phyloP scores from a whole-genome alignment of 2,113 vertebrate species.

The Loxodonta africana region DNA sequence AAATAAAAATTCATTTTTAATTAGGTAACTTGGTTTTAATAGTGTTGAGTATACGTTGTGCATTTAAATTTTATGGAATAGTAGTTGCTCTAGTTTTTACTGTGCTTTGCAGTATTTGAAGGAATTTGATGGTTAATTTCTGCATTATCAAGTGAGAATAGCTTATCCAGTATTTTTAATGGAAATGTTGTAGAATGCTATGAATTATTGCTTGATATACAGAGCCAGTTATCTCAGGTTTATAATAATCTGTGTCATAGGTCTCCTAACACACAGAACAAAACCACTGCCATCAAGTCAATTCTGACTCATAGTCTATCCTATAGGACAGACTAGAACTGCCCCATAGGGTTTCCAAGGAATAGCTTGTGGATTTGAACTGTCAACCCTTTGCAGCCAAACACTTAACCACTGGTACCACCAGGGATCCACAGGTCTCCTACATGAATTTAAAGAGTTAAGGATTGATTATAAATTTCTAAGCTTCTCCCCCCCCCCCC shows the following conservation, averaged over 20 bases:
- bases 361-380: too few species aligned
- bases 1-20: constrained; percentile 15
- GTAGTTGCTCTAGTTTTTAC: background rate
- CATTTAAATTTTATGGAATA: background rate
- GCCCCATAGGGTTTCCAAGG: too few species aligned
- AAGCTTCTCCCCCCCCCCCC: background rate
- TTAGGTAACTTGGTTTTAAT: background rate
- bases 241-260: constrained; percentile 4
- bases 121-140: background rate
- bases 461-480: constrained; percentile 22
- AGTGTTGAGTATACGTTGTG: background rate
- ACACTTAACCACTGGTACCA: too few species aligned
- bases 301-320: too few species aligned
- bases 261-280: background rate
- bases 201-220: background rate
- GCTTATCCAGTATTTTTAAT: background rate
- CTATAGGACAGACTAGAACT: too few species aligned
- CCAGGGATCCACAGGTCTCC: too few species aligned
- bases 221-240: background rate
- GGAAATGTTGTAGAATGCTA: background rate
- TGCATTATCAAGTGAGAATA: background rate
- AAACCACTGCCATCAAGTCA: too few species aligned
- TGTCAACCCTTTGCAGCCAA: too few species aligned
- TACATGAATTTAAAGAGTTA: background rate
- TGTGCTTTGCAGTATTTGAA: background rate